Evolutionary conservation across 2,113 vertebrate genomes (phyloP), one percentile per base, ranked within the genome.

Genomic region (Peromyscus leucopus): DNA sequence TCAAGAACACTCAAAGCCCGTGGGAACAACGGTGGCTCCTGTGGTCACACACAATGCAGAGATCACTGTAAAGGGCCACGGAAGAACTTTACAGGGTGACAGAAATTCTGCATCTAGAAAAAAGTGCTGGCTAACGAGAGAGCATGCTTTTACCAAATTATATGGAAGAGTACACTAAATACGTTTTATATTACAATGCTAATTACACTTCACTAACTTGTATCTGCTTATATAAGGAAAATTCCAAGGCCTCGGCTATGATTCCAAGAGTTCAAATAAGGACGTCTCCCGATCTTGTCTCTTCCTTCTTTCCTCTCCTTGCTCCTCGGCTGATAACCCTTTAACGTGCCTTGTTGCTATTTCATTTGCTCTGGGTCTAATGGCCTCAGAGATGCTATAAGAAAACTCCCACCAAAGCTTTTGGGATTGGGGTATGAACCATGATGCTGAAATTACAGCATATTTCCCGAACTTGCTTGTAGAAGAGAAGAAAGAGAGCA

Each of bases 121-220:
- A 21, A 59, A 42, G 39, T 63, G 36, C 24, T 82, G 28, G 39
- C 26, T 75, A 82, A n/a, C 2, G 22, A 63, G 31, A 83, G 24
- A n/a, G 6, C 17, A 89, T 83, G 71, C 6, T 33, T 86, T 89
- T 83, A 67, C 33, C 42, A 65, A 90, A 92, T 90, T 48, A 59
- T 76, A 59, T 82, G 61, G 86, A 61, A 65, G 12, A 17, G 0
- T 87, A 42, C 16, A 24, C 7, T 86, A 71, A 80, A 65, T 89
- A 42, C 22, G 4, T 28, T 55, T 75, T 76, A 36, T 39, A 83
- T 51, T 94, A 72, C 17, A 84, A 61, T 46, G 17, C 55, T 84
- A 93, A 65, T 1, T 63, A 48, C 51, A 36, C 36, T 4, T 74
- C 59, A 89, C 33, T 76, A 89, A 39, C 39, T 86, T 92, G 16